phyloP scores from a whole-genome alignment of 1,140 invertebrate species.

The Teleogryllus occipitalis region DNA sequence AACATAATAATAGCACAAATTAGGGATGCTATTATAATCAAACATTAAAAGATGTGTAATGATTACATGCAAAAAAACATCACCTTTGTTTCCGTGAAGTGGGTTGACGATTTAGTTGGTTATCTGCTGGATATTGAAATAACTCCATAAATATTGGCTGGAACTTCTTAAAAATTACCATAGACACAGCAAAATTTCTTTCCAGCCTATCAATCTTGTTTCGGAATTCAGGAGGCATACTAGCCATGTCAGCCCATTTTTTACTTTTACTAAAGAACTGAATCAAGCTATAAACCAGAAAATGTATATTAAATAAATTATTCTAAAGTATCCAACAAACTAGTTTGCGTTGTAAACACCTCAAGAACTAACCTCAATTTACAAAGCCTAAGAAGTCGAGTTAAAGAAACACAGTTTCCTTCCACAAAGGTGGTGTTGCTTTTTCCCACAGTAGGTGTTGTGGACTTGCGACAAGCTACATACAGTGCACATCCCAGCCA shows the following conservation, averaged over 20 bases:
- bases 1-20: conserved; percentile 27
- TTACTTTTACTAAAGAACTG: conserved; percentile 95
- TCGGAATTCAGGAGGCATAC: conserved; percentile 73
- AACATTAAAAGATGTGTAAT: not conserved
- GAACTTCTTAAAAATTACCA: conserved; percentile 90
- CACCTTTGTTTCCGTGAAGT: conserved; percentile 64
- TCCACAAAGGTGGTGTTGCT: conserved; percentile 62
- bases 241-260: conserved; percentile 92
- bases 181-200: conserved; percentile 89
- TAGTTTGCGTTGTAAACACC: not conserved
- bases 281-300: conserved; percentile 50
- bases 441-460: conserved; percentile 69
- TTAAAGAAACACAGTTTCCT: conserved; percentile 88
- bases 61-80: conserved; percentile 24
- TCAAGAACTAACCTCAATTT: conserved; percentile 67
- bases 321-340: not conserved
- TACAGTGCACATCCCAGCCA: conserved; percentile 94
- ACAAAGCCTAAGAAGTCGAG: conserved; percentile 74
- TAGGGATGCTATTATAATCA: no score
- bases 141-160: conserved; percentile 79
- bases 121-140: conserved; percentile 58
- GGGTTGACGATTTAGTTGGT: conserved; percentile 44
- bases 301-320: not conserved
- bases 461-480: conserved; percentile 74
- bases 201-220: conserved; percentile 80